Conservation (phyloP, 2,888 invertebrate species). For the Drosophila anceps region DNA sequence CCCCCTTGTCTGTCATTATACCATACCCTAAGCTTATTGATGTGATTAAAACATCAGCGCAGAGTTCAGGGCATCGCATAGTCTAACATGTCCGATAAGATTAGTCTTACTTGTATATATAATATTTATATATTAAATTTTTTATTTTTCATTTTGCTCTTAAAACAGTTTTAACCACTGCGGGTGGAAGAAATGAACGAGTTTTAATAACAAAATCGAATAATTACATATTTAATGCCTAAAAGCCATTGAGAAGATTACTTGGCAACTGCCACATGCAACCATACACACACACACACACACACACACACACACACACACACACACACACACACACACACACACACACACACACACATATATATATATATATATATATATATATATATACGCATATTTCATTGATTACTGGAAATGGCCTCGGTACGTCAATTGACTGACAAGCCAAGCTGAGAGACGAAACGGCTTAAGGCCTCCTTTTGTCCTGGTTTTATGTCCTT, state of each 20-base stretch:
- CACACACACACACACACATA: neutral
- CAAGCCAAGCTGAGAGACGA: slow-evolving; percentile 9
- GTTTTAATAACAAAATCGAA: neutral
- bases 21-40: too few relatives aligned
- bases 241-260: neutral
- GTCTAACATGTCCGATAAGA: too few relatives aligned
- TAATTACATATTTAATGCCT: neutral
- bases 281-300: too few relatives aligned
- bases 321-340: too few relatives aligned
- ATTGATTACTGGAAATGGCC: slow-evolving; percentile 42
- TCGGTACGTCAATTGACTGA: slow-evolving; percentile 34
- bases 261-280: neutral
- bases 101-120: too few relatives aligned
- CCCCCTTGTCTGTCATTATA: too few relatives aligned
- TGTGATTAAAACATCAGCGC: too few relatives aligned
- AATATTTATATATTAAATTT: too few relatives aligned
- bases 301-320: neutral
- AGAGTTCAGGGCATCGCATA: too few relatives aligned
- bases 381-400: neutral
- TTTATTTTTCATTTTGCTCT: too few relatives aligned
- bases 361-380: slow-evolving; percentile 1
- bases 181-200: too few relatives aligned
- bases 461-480: slow-evolving; percentile 26
- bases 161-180: too few relatives aligned
- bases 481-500: slow-evolving; percentile 21